phyloP scores from a whole-genome alignment of 2,888 invertebrate genomes.

The Selenia dentaria region DNA sequence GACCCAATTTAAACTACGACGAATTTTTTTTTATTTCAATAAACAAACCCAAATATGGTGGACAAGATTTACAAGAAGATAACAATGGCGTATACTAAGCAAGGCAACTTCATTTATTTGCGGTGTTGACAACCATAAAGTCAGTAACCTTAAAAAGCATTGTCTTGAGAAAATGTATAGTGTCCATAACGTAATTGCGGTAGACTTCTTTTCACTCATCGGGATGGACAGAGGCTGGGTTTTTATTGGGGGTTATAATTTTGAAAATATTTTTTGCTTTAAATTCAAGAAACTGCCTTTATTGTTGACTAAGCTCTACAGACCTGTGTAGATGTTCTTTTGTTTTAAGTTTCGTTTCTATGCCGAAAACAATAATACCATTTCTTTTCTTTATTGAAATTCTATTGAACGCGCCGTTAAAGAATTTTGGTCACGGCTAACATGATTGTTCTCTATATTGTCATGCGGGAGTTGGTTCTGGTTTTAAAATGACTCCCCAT shows the following conservation, averaged over 20 bases:
- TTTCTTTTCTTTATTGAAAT: slow-evolving; percentile 9
- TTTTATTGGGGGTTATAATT: slow-evolving; percentile 63
- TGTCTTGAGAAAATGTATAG: slow-evolving; percentile 68
- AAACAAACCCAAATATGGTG: slow-evolving; percentile 40
- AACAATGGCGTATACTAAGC: slow-evolving; percentile 31
- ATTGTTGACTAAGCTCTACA: slow-evolving; percentile 53
- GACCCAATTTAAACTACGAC: too few species aligned
- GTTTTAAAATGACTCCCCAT: slow-evolving; percentile 55
- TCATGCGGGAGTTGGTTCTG: slow-evolving; percentile 52
- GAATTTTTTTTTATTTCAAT: slow-evolving; percentile 29
- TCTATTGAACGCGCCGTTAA: slow-evolving; percentile 44
- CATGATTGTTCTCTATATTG: slow-evolving; percentile 56
- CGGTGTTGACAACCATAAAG: slow-evolving; percentile 69
- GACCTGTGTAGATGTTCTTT: slow-evolving; percentile 33
- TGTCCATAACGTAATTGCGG: slow-evolving; percentile 70
- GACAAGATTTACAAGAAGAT: slow-evolving; percentile 49
- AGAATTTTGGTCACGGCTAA: slow-evolving; percentile 56
- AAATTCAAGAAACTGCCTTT: slow-evolving; percentile 51
- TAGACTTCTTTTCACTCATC: slow-evolving; percentile 61
- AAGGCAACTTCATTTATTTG: slow-evolving; percentile 54
- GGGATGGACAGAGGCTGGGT: slow-evolving; percentile 43
- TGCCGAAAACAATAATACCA: slow-evolving; percentile 14
- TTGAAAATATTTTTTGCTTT: slow-evolving; percentile 52
- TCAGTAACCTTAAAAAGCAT: slow-evolving; percentile 55
- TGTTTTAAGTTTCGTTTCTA: slow-evolving; percentile 42